These are phyloP conservation scores for Drosophila tsacasi DNA, from an alignment of 1,140 invertebrate species.

Conservation along the genomic window DNA sequence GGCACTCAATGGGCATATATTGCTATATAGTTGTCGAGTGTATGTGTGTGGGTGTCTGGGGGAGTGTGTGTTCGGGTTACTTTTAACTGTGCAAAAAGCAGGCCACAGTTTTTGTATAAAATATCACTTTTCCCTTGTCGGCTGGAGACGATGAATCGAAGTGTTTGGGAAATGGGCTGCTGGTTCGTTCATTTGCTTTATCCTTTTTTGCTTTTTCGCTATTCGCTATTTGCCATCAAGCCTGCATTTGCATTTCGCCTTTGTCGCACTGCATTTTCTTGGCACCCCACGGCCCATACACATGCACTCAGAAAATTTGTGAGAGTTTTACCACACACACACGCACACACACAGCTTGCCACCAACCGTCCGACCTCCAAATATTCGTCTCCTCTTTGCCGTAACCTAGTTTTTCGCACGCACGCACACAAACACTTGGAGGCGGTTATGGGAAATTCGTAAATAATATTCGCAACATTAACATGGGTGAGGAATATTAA, in stretches of 20 bases:
- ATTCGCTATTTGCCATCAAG: slow-evolving; percentile 56
- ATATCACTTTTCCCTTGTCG: slow-evolving; percentile 67
- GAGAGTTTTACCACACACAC: slow-evolving; percentile 35
- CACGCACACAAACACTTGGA: slow-evolving; percentile 30
- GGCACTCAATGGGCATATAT: slow-evolving; percentile 85
- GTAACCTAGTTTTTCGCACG: slow-evolving; percentile 69
- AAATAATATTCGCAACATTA: slow-evolving; percentile 42
- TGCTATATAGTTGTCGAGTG: slow-evolving; percentile 64
- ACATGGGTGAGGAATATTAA: slow-evolving; percentile 14
- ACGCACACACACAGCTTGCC: slow-evolving; percentile 7
- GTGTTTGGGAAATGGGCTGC: slow-evolving; percentile 49
- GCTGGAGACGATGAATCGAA: slow-evolving; percentile 48
- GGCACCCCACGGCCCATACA: slow-evolving; percentile 55
- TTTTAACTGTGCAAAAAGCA: slow-evolving; percentile 71
- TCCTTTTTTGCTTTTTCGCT: not conserved
- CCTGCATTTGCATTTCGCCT: slow-evolving; percentile 65
- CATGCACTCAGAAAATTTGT: slow-evolving; percentile 52
- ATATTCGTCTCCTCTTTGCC: slow-evolving; percentile 6
- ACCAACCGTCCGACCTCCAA: slow-evolving; percentile 58
- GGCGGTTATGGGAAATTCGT: slow-evolving; percentile 17
- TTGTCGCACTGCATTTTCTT: slow-evolving; percentile 73
- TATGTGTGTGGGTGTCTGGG: slow-evolving; percentile 29
- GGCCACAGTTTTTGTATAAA: slow-evolving; percentile 64
- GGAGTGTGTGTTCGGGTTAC: slow-evolving; percentile 12
- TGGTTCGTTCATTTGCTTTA: slow-evolving; percentile 53